Base-by-base conservation (phyloP, 2,888 invertebrate species). In the Hydroisotoma schaefferi region DNA sequence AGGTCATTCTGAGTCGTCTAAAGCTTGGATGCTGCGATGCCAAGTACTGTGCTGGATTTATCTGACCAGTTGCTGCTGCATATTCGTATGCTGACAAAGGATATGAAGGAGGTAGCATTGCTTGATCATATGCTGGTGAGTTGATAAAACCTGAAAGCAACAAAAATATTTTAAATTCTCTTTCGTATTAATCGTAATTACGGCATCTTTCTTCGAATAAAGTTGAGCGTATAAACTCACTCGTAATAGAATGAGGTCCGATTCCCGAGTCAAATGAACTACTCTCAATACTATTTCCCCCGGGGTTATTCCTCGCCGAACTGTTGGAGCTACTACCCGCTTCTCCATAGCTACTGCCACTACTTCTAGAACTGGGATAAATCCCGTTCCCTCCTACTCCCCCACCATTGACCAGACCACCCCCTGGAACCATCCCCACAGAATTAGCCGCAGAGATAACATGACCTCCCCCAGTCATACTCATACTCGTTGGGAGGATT, bases 231-330 rank as follows among this genome's bases (percentile, higher is more conserved):
- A n/a, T n/a, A 33, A 18, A 26, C 70, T 55, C 61, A 73, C 72
- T 73, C 26, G 72, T 65, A 55, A 73, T 67, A 28, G 71, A 73
- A 60, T 73, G 70, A 6, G 68, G 72, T 28, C 72, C 72, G 51
- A 73, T 71, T 18, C 72, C 72, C 20, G 72, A 73, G 40, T 73
- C 72, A 57, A 73, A 73, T 8, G 71, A 71, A 51, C 71, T 71
- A 37, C 71, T 70, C 44, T 73, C 72, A 40, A 70, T 66, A 0
- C 69, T 70, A 61, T 70, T 70, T 10, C 71, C 69, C 8, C 58
- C 65, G n/a, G 62, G 68, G 47, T 71, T 70, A 57, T 65, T 68
- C 38, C 68, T 65, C 8, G 65, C 65, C 1, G 70, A 69, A 20
- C 67, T 59, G 3, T 58, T 60, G 2, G 68, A 69, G 37, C 70